Conservation (phyloP, 2,113 vertebrate genomes). For the Ovis canadensis region DNA sequence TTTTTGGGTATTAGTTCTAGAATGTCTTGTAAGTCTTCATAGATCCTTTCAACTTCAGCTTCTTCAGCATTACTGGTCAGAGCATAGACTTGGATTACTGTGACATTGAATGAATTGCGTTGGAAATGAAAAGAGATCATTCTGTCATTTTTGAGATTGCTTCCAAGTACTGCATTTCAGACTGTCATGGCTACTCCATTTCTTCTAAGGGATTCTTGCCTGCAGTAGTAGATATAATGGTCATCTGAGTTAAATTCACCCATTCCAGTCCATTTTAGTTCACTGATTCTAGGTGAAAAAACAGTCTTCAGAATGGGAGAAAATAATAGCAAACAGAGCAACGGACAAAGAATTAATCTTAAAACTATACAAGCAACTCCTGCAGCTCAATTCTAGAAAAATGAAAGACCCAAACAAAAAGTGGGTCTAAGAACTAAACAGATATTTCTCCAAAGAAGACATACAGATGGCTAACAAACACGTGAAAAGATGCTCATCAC, state of each 20-base stretch:
- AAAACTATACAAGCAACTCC: no score
- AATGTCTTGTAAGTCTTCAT: background rate
- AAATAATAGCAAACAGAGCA: no score
- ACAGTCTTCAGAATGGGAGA: no score
- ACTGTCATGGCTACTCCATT: background rate
- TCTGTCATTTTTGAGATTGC: background rate
- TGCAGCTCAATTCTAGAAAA: no score
- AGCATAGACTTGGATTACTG: background rate
- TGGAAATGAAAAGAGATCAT: background rate
- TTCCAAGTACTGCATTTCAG: background rate
- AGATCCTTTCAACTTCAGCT: background rate
- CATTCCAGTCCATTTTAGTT: background rate
- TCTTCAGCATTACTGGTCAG: background rate
- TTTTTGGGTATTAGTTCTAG: background rate
- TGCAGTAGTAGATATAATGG: background rate
- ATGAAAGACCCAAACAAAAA: no score
- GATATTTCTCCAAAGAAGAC: no score
- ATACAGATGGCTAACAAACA: no score
- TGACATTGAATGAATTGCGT: background rate
- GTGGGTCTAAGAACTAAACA: no score
- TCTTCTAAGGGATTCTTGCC: background rate
- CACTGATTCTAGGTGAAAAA: background rate
- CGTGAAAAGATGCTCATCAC: no score
- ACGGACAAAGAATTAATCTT: no score
- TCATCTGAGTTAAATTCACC: background rate